Evolutionary conservation across 2,113 vertebrate species (phyloP), one percentile per base, ranked within the genome.

Genomic region (Channa maculata): DNA sequence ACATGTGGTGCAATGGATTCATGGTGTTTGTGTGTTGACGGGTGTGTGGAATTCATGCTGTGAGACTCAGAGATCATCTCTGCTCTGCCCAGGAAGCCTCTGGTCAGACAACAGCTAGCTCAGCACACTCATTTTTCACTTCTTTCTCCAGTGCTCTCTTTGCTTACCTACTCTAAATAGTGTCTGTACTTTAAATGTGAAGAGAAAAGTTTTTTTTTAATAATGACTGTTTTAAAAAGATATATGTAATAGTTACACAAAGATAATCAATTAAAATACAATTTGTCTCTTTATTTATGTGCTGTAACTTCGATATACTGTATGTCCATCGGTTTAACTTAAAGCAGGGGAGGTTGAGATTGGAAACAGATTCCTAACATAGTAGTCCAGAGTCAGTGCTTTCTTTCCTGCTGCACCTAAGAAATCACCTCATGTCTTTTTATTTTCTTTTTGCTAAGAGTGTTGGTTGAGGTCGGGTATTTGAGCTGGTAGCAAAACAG

Each of bases 61-160:
- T 69, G 82, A 86, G 72, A 81, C 77, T 83, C 76, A 71, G 75
- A 83, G 88, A 92, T 86, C 80, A 88, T 90, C 80, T 90, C 77
- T 64, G 78, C 81, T 86, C 77, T 86, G 62, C 82, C 86, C 79
- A 63, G 86, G 88, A 90, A 68, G 75, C 85, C 83, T 86, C 64
- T 88, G 84, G 87, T 88, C 87, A 86, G 79, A 86, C 78, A 82
- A 69, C 79, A 46, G 37, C 69, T 53, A 46, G 78, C 74, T 55
- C 84, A 71, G 76, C 39, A 55, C 75, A 71, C 52, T 36, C 58
- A 54, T 65, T 24, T 14, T 68, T 55, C 50, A 36, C 65, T 70
- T 73, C 43, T 65, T 52, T 66, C 59, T 65, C 14, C 44, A 33
- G 10, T 33, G 33, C 50, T n/a, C 51, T 71, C n/a, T 64, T 37